Conservation (phyloP, 2,113 vertebrate genomes). For the Callipepla californica region DNA sequence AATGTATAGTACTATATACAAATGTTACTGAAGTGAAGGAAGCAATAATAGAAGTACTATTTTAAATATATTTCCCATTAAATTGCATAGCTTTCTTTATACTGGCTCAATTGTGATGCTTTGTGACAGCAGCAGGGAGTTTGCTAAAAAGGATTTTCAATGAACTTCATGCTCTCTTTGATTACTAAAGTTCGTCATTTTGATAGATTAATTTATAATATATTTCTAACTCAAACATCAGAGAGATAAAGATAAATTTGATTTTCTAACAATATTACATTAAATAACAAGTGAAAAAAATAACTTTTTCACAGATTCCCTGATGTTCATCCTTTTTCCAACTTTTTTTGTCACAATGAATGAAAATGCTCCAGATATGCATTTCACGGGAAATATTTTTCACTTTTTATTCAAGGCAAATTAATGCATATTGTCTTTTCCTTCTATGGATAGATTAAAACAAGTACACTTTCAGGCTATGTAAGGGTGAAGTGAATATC, state of each 20-base stretch:
- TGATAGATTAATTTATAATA: neutral
- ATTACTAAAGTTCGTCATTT: neutral
- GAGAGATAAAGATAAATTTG: neutral
- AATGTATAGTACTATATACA: neutral
- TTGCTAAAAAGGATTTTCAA: neutral
- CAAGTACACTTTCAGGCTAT: neutral
- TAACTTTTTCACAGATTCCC: neutral
- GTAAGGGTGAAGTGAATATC: neutral
- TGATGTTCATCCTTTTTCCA: neutral
- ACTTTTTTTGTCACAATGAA: neutral
- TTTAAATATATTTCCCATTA: neutral
- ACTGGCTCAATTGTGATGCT: neutral
- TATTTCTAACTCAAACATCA: neutral
- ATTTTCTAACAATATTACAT: neutral
- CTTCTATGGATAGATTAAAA: neutral
- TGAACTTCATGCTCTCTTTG: neutral
- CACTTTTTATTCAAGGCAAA: neutral
- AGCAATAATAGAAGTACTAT: neutral
- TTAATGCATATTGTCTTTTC: neutral
- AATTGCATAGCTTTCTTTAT: neutral
- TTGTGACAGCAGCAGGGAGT: neutral
- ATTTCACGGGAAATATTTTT: neutral
- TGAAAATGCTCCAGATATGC: neutral
- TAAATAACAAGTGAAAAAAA: neutral
- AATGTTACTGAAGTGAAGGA: neutral